Evolutionary conservation across 2,113 vertebrate species (phyloP).

Genomic region (Ceyx melanurus): DNA sequence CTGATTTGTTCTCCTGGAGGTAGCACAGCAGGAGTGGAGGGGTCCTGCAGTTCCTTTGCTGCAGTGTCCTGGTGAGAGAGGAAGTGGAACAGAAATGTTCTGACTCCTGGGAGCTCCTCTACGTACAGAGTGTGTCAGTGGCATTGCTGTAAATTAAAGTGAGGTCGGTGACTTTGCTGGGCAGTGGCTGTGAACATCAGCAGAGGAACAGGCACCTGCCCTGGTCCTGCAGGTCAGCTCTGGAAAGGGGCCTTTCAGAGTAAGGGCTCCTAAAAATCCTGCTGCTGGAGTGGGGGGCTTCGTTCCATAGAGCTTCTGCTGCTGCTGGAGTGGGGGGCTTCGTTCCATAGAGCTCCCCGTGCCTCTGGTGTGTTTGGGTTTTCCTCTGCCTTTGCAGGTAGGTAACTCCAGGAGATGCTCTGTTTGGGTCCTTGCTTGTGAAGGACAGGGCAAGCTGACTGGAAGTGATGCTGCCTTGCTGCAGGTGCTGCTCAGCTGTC

Average conservation of each 20-base stretch:
- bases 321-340: not conserved
- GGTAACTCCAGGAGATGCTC: not conserved
- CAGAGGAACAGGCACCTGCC: not conserved
- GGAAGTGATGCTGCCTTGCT: not conserved
- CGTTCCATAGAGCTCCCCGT: not conserved
- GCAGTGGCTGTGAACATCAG: fast-evolving
- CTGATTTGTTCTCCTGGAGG: not conserved
- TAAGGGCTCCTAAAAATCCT: not conserved
- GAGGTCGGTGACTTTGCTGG: not conserved
- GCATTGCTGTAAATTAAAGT: fast-evolving
- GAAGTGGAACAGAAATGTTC: not conserved
- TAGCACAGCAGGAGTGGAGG: not conserved
- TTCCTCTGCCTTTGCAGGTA: not conserved
- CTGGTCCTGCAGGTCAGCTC: not conserved
- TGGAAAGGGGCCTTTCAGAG: not conserved
- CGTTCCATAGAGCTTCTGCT: no score
- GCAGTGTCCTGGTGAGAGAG: not conserved
- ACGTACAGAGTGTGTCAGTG: not conserved
- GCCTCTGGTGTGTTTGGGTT: not conserved
- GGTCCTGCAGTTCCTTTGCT: not conserved
- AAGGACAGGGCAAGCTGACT: not conserved
- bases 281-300: not conserved
- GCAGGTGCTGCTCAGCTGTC: not conserved
- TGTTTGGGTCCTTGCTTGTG: not conserved
- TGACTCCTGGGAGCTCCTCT: not conserved